A percentile compares a stretch with the other conserved stretches of the same genome.
Evolutionary conservation across 2,888 invertebrate species (phyloP).

Genomic region (Drosophila fulvimacula): DNA sequence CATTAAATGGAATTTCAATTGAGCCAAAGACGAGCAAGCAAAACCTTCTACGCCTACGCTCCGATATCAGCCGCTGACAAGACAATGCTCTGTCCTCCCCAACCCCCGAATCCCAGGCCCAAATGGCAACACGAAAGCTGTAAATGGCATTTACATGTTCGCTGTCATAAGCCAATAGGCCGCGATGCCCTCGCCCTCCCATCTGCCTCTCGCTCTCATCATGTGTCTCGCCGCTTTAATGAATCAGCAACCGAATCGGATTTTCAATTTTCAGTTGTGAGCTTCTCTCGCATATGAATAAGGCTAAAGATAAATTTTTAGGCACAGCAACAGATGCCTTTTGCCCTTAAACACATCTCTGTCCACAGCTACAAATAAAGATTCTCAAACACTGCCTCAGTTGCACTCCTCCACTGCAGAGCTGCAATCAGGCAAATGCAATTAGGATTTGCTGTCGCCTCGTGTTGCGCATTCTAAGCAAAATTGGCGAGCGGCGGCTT

Average conservation of each 20-base stretch:
- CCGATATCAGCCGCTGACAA: constrained; percentile 59
- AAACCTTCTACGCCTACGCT: constrained; percentile 41
- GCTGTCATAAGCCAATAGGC: constrained; percentile 70
- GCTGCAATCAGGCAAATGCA: constrained; percentile 76
- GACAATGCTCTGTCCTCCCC: constrained; percentile 55
- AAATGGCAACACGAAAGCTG: constrained; percentile 59
- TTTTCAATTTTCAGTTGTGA: constrained; percentile 16
- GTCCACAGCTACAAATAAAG: not conserved
- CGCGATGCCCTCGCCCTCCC: not conserved
- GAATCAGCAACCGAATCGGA: constrained; percentile 52
- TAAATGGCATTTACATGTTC: constrained; percentile 79
- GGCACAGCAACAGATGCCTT: not conserved
- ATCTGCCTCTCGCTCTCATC: not conserved
- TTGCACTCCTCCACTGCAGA: constrained; percentile 1
- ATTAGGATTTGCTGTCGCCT: constrained; percentile 75
- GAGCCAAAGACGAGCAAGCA: constrained; percentile 65
- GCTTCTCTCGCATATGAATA: constrained; percentile 21
- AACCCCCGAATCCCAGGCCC: constrained; percentile 10
- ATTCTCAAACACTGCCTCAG: constrained; percentile 3
- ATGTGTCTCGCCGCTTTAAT: constrained; percentile 51
- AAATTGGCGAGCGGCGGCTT: constrained; percentile 34
- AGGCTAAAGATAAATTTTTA: not conserved
- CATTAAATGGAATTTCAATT: constrained; percentile 79
- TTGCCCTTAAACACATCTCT: too few species aligned
- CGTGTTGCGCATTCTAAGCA: constrained; percentile 71